Conservation (phyloP, 1,140 invertebrate species). For the Leptinotarsa texana region DNA sequence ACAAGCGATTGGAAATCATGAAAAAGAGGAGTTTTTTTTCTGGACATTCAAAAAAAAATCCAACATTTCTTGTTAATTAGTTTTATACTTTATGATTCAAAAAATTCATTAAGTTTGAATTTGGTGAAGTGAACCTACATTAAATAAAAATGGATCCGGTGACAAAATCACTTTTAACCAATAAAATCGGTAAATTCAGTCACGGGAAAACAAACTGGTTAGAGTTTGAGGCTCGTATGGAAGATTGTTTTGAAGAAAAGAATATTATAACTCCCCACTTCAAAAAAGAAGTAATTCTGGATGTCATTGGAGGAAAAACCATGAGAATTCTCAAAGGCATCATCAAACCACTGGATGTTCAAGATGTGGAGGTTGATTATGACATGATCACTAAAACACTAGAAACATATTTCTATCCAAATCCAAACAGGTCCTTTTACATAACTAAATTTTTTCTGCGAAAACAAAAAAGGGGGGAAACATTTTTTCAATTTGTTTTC, state of each 20-base stretch:
- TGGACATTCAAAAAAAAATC: too few relatives aligned
- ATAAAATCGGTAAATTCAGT: constrained; percentile 1
- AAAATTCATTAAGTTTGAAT: too few relatives aligned
- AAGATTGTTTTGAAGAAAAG: constrained; percentile 6
- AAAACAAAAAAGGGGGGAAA: background rate
- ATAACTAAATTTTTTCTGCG: background rate
- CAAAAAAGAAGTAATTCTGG: background rate
- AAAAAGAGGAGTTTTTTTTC: too few relatives aligned
- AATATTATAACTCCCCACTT: background rate
- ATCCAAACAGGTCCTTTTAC: background rate
- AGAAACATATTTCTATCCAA: constrained; percentile 9
- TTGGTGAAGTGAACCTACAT: too few relatives aligned
- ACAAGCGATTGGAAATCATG: too few relatives aligned
- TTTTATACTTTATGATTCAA: too few relatives aligned
- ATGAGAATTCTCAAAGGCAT: background rate
- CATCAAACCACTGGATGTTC: background rate
- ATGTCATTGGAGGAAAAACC: background rate
- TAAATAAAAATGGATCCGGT: too few relatives aligned
- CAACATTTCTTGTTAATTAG: too few relatives aligned
- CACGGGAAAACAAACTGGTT: background rate
- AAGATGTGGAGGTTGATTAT: background rate
- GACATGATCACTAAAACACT: background rate
- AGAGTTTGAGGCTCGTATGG: constrained; percentile 1
- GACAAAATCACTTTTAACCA: too few relatives aligned
- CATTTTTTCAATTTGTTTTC: background rate